These are phyloP conservation scores for Harmothoe impar DNA, from an alignment of 2,888 invertebrate species.

Conservation along the genomic window DNA sequence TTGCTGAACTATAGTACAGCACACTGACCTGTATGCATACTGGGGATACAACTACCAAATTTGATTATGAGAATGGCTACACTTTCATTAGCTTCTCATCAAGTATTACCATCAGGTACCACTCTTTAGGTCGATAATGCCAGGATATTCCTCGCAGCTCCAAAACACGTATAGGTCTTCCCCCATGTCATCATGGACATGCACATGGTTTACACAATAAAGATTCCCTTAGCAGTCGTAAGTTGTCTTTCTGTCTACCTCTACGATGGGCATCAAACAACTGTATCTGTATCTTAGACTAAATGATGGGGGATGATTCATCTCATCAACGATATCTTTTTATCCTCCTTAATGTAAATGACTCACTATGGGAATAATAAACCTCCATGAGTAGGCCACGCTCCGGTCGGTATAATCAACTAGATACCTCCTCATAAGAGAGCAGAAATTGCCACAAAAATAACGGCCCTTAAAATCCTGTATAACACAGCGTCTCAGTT, in stretches of 20 bases:
- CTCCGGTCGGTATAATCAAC: constrained; percentile 6
- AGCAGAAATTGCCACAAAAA: background rate
- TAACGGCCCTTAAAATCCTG: background rate
- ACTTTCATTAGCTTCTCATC: no score
- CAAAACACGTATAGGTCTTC: no score
- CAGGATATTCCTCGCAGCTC: no score
- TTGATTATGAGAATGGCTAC: no score
- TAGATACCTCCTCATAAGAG: background rate
- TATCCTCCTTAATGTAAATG: background rate
- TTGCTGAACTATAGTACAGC: no score
- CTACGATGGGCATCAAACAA: background rate
- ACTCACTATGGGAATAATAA: background rate
- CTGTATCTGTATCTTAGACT: background rate
- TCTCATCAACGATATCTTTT: background rate
- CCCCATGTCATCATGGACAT: no score
- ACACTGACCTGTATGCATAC: no score
- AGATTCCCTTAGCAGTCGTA: background rate
- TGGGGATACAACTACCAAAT: no score
- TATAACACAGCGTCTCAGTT: background rate
- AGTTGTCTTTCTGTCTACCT: background rate
- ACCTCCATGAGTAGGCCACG: background rate
- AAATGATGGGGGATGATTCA: background rate
- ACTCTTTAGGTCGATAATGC: no score
- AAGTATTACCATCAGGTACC: no score
- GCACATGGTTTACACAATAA: background rate